These are phyloP conservation scores for Desmophyllum pertusum DNA, from an alignment of 92 coral and sea anemone genomes.

Conservation along the genomic window DNA sequence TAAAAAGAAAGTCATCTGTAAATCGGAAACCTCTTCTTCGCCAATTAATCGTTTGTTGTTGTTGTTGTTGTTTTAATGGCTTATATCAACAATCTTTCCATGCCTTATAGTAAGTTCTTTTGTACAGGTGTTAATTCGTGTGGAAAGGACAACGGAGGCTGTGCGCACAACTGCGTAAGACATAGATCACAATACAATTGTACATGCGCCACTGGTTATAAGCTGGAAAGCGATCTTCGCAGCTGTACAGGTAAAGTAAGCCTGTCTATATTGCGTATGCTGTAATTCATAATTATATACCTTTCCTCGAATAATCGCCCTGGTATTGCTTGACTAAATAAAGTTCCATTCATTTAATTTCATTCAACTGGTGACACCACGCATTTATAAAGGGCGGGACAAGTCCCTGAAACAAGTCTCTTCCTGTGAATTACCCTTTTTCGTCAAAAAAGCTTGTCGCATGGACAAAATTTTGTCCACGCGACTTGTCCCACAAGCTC, in stretches of 20 bases:
- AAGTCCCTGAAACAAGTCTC: no score
- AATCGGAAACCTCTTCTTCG: no score
- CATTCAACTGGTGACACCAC: neutral
- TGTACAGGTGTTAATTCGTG: slow-evolving; percentile 6
- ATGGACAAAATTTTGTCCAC: no score
- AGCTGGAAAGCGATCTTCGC: slow-evolving; percentile 22
- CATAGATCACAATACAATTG: slow-evolving; percentile 2
- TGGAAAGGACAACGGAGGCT: slow-evolving; percentile 20
- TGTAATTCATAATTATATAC: neutral
- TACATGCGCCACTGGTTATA: slow-evolving; percentile 6
- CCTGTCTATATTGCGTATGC: no score
- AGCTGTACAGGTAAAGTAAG: slow-evolving; percentile 7
- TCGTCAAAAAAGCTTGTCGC: no score
- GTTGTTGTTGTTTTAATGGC: neutral
- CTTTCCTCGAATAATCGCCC: no score
- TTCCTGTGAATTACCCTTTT: no score
- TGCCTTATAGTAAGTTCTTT: neutral
- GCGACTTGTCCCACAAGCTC: no score
- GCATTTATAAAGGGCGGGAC: no score
- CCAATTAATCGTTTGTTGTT: neutral
- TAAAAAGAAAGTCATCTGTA: no score
- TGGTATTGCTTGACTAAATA: no score
- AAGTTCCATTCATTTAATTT: neutral
- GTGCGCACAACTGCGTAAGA: slow-evolving; percentile 17
- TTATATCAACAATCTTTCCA: neutral